Base-by-base conservation (phyloP, 2,113 vertebrate genomes). In the Parotia lawesii region DNA sequence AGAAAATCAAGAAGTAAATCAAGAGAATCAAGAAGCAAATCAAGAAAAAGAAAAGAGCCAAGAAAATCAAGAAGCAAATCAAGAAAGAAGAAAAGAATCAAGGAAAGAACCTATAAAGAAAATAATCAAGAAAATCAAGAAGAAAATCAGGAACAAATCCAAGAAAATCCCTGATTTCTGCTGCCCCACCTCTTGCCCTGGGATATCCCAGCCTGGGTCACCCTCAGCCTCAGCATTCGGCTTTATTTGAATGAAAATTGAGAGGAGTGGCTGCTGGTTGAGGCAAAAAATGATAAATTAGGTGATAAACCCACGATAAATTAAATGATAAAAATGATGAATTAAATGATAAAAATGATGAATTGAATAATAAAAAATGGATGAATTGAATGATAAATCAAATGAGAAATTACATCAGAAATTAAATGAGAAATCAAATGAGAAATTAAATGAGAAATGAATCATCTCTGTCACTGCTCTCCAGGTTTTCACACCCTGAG, bases 241-340 rank as follows among this genome's bases (percentile, higher is more conserved):
- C 19, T 40, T 70, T 40, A 24, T n/a, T 60, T 60, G 9, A 14
- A 57, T 8, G 56, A 57, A 53, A 66, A 71, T 0, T 28, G 38
- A 48, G 44, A 61, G 27, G 72, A 90, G 40, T 0, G 13, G n/a
- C 28, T 42, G 25, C 29, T 27, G 64, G 5, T 5, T 5, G 47
- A 66, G 50, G 69, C 9, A 15, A 25, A 66, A 78, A 78, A 47
- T 17, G 27, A 45, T 9, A 11, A 25, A 57, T 48, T 1, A 7
- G 29, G 31, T 13, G 16, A 35, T 20, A 51, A n/a, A 71, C 47
- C 3, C 31, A 12, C 4, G 5, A 58, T 23, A 6, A 11, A 57
- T 40, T 17, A 53, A 53, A 65, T 24, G 0, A 38, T 16, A 13
- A 28, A 42, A 44, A 17, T 0, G 4, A 15, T 5, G 31, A 21